Evolutionary conservation across 2,888 invertebrate species (phyloP).

Genomic region (Rhorus exstirpatorius): DNA sequence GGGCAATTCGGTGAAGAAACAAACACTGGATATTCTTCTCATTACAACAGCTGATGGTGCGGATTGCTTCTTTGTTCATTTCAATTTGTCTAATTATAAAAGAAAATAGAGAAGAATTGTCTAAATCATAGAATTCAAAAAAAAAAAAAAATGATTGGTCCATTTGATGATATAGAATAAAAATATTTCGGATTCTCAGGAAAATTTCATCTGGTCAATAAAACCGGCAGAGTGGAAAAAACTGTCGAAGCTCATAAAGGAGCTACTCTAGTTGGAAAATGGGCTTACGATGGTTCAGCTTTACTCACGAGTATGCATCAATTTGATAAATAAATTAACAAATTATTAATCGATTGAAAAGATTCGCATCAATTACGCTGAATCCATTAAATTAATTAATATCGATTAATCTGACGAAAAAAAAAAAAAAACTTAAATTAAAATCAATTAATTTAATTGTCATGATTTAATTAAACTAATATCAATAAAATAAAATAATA

Average conservation of each 20-base stretch:
- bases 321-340: background rate
- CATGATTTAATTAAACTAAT: no score
- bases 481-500: background rate
- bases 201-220: constrained; percentile 95
- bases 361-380: background rate
- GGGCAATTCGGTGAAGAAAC: constrained; percentile 86
- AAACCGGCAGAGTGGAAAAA: constrained; percentile 96
- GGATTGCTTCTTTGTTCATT: constrained; percentile 10
- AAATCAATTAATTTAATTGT: background rate
- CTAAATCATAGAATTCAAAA: background rate
- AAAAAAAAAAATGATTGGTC: background rate
- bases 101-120: background rate
- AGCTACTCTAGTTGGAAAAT: constrained; percentile 95
- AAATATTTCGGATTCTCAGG: constrained; percentile 84
- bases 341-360: background rate
- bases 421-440: constrained; percentile 8
- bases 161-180: background rate
- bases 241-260: constrained; percentile 96
- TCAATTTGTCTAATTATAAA: constrained; percentile 5
- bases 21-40: constrained; percentile 93
- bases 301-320: constrained; percentile 91
- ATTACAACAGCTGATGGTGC: constrained; percentile 95
- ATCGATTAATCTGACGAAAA: background rate
- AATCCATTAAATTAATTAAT: no score
- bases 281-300: constrained; percentile 98